Evolutionary conservation across 2,888 invertebrate species (phyloP).

Genomic region (Campoplex nolae): DNA sequence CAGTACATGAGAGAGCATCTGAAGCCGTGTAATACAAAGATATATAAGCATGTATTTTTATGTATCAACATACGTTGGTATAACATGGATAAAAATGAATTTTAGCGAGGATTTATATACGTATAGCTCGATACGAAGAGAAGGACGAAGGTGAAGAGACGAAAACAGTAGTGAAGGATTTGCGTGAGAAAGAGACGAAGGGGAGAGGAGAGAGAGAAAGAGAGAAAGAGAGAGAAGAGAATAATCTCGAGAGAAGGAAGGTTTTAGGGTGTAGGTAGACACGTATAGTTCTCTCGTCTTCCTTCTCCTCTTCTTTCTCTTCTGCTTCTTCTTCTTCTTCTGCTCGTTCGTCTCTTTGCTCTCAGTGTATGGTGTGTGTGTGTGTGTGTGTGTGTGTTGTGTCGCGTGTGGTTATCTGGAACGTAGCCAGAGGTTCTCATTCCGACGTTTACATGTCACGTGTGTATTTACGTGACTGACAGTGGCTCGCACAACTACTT

Average conservation of each 20-base stretch:
- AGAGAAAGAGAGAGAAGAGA: constrained; percentile 5
- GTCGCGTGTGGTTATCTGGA: constrained; percentile 69
- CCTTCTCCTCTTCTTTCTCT: constrained; percentile 41
- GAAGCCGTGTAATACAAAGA: not conserved
- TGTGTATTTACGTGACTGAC: constrained; percentile 71
- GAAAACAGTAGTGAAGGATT: constrained; percentile 68
- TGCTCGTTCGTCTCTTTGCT: constrained; percentile 5
- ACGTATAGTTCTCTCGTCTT: constrained; percentile 3
- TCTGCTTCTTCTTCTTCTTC: constrained; percentile 31
- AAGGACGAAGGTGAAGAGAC: constrained; percentile 35
- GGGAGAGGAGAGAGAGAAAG: not conserved
- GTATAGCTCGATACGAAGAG: constrained; percentile 25
- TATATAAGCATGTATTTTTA: not conserved
- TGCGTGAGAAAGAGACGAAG: constrained; percentile 68
- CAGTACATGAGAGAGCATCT: not conserved
- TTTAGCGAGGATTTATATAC: not conserved
- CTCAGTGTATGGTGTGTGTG: not conserved
- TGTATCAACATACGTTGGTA: not conserved
- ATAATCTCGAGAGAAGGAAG: constrained; percentile 66
- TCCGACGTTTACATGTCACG: constrained; percentile 72
- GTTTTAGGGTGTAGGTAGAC: constrained; percentile 18
- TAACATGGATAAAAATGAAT: not conserved
- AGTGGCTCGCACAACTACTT: constrained; percentile 31
- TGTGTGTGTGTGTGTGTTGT: constrained; percentile 35
- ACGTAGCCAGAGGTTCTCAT: constrained; percentile 77